Base-by-base conservation (phyloP, 2,888 invertebrate species). In the Microctonus aethiopoides region DNA sequence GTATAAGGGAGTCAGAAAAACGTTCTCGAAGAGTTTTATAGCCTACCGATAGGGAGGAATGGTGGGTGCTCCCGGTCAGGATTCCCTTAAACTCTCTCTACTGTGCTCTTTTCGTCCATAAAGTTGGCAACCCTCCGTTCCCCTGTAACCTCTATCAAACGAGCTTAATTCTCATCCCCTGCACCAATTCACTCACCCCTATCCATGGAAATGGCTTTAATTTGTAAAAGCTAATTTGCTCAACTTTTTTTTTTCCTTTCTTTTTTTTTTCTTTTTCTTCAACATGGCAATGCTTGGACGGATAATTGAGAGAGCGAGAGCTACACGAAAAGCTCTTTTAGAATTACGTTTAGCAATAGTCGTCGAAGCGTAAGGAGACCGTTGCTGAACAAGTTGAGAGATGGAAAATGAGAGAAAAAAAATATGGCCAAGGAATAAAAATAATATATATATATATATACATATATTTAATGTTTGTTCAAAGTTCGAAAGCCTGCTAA, bases 191-290 rank as follows among this genome's bases (percentile, higher is more conserved):
- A 34, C 68, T 68, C 57, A 46, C 65, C 56, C 68, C 36, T 52
- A 60, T 36, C 60, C 39, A 51, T 70, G 73, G 75, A 76, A 79
- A 78, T 76, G 77, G 79, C 77, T 84, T 82, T 84, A 81, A 85
- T 84, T 84, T 83, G 84, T 83, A 81, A 81, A 82, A 84, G 82
- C 81, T 85, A 84, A 84, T 84, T 84, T 80, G 78, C 76, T 78
- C 73, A 82, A 84, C 81, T 83, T 84, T 83, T 82, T 75, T 57
- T 32, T 56, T 16, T 46, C 16, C 16, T 16, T n/a, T 46, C 16
- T 46, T 7, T 46, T 46, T 39, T 39, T 39, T 11, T 39, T 39
- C n/a, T 39, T 39, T n/a, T 46, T 20, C 46, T 46, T n/a, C 46
- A 62, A 52, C 46, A 59, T 62, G 32, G 60, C 68, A 24, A 29